Conservation (phyloP, 2,797 vertebrate species). For the Steatocranus sp. region DNA sequence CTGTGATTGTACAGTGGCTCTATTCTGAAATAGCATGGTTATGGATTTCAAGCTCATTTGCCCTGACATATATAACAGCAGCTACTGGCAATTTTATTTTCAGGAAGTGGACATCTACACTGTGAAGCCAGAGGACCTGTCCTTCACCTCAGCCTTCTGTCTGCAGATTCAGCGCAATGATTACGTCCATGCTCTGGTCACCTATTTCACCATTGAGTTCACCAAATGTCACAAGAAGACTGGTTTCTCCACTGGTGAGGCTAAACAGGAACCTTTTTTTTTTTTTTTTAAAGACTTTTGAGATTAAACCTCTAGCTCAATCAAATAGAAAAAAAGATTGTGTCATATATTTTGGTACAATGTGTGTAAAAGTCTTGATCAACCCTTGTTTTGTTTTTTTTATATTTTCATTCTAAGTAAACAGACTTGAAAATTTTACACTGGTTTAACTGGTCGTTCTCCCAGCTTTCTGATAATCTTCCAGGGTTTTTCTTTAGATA, state of each 20-base stretch:
- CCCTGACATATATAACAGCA: not conserved
- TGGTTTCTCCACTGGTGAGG: slow-evolving; percentile 93
- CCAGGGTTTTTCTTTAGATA: not conserved
- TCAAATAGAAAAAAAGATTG: not conserved
- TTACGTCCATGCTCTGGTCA: slow-evolving; percentile 95
- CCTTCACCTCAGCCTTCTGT: slow-evolving; percentile 94
- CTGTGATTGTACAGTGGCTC: not conserved
- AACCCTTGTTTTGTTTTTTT: not conserved
- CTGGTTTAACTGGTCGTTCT: not conserved
- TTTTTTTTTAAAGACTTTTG: not conserved
- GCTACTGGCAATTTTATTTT: not conserved
- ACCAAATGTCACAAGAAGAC: slow-evolving; percentile 99
- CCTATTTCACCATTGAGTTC: slow-evolving; percentile 98
- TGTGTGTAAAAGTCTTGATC: not conserved
- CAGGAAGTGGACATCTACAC: slow-evolving; percentile 98
- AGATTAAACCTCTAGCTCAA: not conserved
- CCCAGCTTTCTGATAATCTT: not conserved
- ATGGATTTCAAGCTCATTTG: not conserved
- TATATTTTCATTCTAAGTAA: not conserved
- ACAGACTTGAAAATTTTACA: not conserved
- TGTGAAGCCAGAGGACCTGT: slow-evolving; percentile 91
- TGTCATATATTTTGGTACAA: not conserved
- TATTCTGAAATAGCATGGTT: not conserved
- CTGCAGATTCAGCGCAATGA: slow-evolving; percentile 96
- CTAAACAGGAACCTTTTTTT: not conserved